Conservation (phyloP, 1,140 invertebrate species). For the Leptinotarsa undecemlineata region DNA sequence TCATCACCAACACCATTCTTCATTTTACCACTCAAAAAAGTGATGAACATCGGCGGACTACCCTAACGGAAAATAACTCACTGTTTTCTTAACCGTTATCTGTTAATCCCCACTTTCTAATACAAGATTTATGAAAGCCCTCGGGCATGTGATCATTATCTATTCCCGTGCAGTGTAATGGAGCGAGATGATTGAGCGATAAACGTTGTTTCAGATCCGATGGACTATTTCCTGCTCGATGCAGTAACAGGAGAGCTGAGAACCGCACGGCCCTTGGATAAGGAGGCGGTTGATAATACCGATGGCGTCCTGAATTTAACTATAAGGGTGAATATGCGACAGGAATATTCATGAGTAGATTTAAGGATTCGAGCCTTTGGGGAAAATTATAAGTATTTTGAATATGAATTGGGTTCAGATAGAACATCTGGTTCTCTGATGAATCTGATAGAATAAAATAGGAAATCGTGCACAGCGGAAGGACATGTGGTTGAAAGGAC, state of each 20-base stretch:
- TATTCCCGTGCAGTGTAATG: constrained; percentile 2
- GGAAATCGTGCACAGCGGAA: too few species aligned
- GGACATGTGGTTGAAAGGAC: too few species aligned
- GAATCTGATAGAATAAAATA: too few species aligned
- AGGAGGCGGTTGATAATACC: constrained; percentile 77
- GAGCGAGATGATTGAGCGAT: constrained; percentile 5
- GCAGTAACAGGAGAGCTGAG: constrained; percentile 75
- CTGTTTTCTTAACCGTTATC: neutral
- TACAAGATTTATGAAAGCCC: constrained; percentile 1
- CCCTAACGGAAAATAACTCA: neutral
- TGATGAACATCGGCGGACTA: too few species aligned
- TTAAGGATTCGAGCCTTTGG: too few species aligned
- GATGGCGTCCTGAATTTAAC: constrained; percentile 76
- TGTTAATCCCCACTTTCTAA: neutral
- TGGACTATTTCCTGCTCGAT: constrained; percentile 84
- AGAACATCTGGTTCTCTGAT: too few species aligned
- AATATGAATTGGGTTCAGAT: too few species aligned
- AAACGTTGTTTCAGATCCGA: constrained; percentile 67
- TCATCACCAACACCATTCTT: too few species aligned
- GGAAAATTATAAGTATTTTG: too few species aligned
- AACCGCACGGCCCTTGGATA: constrained; percentile 81
- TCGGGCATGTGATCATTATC: constrained; percentile 2
- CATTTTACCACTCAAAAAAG: too few species aligned
- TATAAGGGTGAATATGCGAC: constrained; percentile 62
- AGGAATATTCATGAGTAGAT: too few species aligned